phyloP scores from a whole-genome alignment of 2,797 vertebrate genomes.

The Orestias chungarensis region DNA sequence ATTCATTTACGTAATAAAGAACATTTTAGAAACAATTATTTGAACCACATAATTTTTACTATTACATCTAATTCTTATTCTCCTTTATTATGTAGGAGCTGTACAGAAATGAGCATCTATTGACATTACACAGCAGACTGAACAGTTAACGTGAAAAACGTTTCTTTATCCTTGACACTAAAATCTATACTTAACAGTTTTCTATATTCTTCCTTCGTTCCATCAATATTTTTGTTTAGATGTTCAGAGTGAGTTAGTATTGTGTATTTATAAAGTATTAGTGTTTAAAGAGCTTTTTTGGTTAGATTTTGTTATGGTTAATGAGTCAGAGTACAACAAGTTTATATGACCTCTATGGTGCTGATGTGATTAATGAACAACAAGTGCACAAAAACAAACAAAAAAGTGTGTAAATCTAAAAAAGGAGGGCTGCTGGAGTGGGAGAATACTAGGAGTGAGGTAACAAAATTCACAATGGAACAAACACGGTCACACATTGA shows the following conservation, averaged over 20 bases:
- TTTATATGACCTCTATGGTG: slow-evolving; percentile 44
- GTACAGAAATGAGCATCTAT: slow-evolving; percentile 51
- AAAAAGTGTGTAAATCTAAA: slow-evolving; percentile 41
- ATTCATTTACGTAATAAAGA: neutral
- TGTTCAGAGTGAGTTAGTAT: slow-evolving; percentile 7
- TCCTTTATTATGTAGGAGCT: slow-evolving; percentile 47
- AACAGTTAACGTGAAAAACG: slow-evolving; percentile 18
- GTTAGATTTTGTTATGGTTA: slow-evolving; percentile 42
- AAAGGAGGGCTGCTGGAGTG: slow-evolving; percentile 44
- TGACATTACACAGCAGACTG: slow-evolving; percentile 33
- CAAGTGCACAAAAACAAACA: slow-evolving; percentile 38
- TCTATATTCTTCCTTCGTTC: neutral
- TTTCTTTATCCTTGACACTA: slow-evolving; percentile 11
- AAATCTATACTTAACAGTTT: neutral
- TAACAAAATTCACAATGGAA: slow-evolving; percentile 51
- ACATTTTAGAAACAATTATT: too few relatives aligned
- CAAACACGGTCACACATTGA: slow-evolving; percentile 38
- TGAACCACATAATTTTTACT: slow-evolving; percentile 5
- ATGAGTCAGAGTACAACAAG: slow-evolving; percentile 31
- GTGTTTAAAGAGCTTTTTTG: slow-evolving; percentile 2
- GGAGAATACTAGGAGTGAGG: slow-evolving; percentile 40
- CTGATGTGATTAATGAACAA: slow-evolving; percentile 42
- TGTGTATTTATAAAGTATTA: slow-evolving; percentile 6
- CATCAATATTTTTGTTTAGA: slow-evolving; percentile 5
- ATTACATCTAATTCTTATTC: slow-evolving; percentile 31